These are phyloP conservation scores for Cyphomyrus discorhynchus DNA, from an alignment of 2,113 vertebrate species.

Conservation along the genomic window DNA sequence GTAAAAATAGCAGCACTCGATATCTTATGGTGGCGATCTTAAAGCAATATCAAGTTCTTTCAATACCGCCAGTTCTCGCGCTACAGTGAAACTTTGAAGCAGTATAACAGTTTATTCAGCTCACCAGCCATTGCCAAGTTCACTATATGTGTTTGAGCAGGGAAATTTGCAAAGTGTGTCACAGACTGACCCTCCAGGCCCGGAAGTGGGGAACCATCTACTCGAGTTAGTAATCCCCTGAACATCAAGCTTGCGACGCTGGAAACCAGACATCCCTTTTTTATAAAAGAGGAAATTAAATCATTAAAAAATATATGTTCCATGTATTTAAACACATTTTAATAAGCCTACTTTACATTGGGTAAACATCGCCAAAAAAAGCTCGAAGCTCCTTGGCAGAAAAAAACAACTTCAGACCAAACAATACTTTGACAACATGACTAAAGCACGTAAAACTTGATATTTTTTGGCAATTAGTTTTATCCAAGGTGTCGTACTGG, in stretches of 20 bases:
- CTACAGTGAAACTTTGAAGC: not conserved
- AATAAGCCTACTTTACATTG: not conserved
- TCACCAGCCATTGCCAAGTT: not conserved
- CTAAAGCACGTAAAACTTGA: not conserved
- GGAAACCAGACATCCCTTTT: not conserved
- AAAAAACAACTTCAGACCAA: not conserved
- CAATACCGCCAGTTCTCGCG: not conserved
- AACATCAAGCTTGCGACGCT: not conserved
- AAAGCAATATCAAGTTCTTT: not conserved
- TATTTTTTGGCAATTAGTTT: not conserved
- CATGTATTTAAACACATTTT: not conserved
- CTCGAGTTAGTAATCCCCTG: not conserved
- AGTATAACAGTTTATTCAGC: not conserved
- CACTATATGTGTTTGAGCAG: not conserved
- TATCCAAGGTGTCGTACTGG: not conserved
- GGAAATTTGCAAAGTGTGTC: not conserved
- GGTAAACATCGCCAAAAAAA: not conserved
- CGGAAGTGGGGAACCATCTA: not conserved
- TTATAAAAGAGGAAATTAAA: not conserved
- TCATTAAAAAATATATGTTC: not conserved
- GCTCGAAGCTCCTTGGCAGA: not conserved
- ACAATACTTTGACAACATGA: not conserved
- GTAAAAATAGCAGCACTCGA: not conserved
- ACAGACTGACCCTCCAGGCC: not conserved
- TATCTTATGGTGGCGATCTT: not conserved